Evolutionary conservation across 1,140 invertebrate genomes (phyloP).

Genomic region (Gryon sp.): DNA sequence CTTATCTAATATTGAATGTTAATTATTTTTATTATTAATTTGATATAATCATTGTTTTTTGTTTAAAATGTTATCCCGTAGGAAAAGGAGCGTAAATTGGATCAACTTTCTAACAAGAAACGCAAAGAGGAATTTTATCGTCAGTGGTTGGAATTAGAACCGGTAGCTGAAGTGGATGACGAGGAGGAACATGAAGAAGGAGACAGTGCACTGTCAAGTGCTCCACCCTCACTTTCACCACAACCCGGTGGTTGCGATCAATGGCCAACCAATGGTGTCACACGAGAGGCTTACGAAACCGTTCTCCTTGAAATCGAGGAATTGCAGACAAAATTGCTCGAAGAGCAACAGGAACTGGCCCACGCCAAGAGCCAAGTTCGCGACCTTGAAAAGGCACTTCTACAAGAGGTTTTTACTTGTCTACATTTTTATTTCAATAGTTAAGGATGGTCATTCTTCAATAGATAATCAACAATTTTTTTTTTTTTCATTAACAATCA

Average conservation of each 20-base stretch:
- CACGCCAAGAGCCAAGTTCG: conserved; percentile 71
- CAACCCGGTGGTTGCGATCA: conserved; percentile 70
- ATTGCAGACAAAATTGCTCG: conserved; percentile 70
- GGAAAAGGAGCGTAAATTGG: conserved; percentile 75
- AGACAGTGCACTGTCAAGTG: conserved; percentile 73
- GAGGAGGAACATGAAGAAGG: conserved; percentile 73
- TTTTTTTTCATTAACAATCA: not conserved
- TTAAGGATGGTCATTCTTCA: too few species aligned
- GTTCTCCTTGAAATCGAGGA: conserved; percentile 70
- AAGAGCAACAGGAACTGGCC: conserved; percentile 69
- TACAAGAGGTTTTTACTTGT: conserved; percentile 71
- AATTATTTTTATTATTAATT: too few species aligned
- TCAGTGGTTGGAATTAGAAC: conserved; percentile 74
- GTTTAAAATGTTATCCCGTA: too few species aligned
- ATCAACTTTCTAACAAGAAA: conserved; percentile 74
- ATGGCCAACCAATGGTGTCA: conserved; percentile 68
- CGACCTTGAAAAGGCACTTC: conserved; percentile 74
- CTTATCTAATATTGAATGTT: too few species aligned
- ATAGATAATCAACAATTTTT: not conserved
- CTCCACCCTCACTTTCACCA: conserved; percentile 72
- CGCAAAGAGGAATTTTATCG: conserved; percentile 74
- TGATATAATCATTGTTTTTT: too few species aligned
- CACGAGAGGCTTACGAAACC: conserved; percentile 71
- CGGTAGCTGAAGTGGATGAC: conserved; percentile 75
- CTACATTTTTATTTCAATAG: too few species aligned